Conservation (phyloP, 1,140 invertebrate genomes). For the Periplaneta americana region DNA sequence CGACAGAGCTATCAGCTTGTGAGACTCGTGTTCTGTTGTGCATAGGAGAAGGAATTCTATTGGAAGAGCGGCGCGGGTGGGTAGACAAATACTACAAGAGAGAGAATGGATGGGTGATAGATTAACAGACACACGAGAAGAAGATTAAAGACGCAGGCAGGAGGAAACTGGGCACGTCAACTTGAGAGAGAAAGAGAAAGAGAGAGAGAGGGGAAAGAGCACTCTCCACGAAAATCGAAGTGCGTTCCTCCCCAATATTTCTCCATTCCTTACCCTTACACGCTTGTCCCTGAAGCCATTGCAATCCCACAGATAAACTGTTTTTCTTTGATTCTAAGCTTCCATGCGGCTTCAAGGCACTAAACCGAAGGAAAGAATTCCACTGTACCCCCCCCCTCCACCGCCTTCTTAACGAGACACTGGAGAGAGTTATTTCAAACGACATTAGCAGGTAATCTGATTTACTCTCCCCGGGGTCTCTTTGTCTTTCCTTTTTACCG, state of each 20-base stretch:
- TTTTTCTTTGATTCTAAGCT: background rate
- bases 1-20: too few species aligned
- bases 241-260: background rate
- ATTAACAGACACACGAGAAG: background rate
- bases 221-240: background rate
- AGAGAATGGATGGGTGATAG: background rate
- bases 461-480: background rate
- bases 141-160: background rate
- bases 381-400: background rate
- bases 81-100: background rate
- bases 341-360: background rate
- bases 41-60: background rate
- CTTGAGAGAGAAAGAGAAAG: background rate
- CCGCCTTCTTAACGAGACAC: background rate
- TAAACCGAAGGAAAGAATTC: background rate
- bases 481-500: background rate
- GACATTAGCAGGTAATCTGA: background rate
- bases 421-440: background rate
- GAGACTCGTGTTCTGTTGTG: too few species aligned
- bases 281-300: background rate
- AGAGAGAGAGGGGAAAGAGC: background rate
- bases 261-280: too few species aligned
- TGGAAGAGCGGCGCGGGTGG: too few species aligned
- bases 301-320: background rate
- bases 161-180: too few species aligned